Conservation (phyloP, 92 coral and sea anemone genomes). For the Anthopleura xanthogrammica region DNA sequence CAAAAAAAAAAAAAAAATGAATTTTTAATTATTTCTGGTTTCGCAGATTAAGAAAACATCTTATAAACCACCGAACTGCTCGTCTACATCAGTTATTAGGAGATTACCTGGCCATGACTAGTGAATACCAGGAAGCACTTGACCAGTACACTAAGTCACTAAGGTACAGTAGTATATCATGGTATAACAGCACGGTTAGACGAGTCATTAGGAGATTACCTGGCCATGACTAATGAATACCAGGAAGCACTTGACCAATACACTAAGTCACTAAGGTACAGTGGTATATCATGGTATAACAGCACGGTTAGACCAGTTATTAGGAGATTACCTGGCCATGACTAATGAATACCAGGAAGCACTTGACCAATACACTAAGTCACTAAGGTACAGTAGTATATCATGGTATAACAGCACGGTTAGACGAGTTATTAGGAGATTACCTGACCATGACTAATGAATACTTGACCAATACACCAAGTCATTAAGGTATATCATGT, state of each 20-base stretch:
- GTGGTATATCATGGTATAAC: too few relatives aligned
- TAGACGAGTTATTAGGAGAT: neutral
- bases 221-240: too few relatives aligned
- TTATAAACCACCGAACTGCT: conserved; percentile 79
- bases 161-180: conserved; percentile 49
- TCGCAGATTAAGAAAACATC: conserved; percentile 77
- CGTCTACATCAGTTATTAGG: conserved; percentile 87
- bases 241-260: too few relatives aligned
- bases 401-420: neutral
- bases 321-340: conserved; percentile 84
- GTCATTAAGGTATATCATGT: too few relatives aligned
- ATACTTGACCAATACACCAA: too few relatives aligned
- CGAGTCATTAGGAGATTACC: neutral
- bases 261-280: too few relatives aligned
- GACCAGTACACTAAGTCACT: conserved; percentile 92
- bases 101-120: conserved; percentile 75
- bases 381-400: conserved; percentile 63
- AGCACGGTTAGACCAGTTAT: too few relatives aligned
- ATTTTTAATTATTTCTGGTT: neutral
- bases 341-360: conserved; percentile 89
- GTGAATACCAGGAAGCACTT: conserved; percentile 86
- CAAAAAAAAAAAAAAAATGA: too few relatives aligned
- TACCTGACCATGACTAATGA: too few relatives aligned
- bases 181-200: neutral
- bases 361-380: conserved; percentile 88